Percentiles rank a stretch among this genome's conserved stretches.
phyloP scores from a whole-genome alignment of 2,113 vertebrate species.

The Erythrocercus mccallii region DNA sequence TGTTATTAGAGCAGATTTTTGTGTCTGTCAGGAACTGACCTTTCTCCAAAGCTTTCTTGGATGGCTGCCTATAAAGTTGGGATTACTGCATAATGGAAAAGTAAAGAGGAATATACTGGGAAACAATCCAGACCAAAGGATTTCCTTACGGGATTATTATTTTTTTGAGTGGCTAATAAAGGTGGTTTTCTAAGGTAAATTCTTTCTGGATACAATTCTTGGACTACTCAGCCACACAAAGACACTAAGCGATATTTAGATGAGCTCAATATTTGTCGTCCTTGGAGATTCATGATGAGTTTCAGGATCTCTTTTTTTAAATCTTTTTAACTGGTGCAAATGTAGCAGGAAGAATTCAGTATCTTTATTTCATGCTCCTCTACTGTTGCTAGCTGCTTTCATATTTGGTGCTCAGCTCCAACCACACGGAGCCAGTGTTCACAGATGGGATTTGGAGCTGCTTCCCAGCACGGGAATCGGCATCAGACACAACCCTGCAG shows the following conservation, averaged over 20 bases:
- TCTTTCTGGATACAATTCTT: not conserved
- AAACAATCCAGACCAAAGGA: conserved; percentile 47
- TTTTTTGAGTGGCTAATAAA: conserved; percentile 5
- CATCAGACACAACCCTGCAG: fast-evolving
- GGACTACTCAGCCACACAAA: not conserved
- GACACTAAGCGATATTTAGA: not conserved
- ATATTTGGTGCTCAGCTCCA: not conserved
- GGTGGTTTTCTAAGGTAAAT: conserved; percentile 10
- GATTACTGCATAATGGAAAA: conserved; percentile 54
- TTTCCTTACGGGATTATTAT: not conserved
- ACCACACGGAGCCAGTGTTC: fast-evolving
- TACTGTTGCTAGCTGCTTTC: fast-evolving
- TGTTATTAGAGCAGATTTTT: conserved; percentile 24
- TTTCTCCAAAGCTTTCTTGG: conserved; percentile 55
- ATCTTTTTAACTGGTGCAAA: not conserved
- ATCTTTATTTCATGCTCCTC: not conserved
- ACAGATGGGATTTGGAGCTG: not conserved
- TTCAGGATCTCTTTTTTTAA: not conserved
- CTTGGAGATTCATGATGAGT: not conserved
- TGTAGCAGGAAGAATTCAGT: not conserved
- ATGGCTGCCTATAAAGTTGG: conserved; percentile 34
- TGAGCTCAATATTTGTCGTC: not conserved
- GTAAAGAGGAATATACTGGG: conserved; percentile 31
- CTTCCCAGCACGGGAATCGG: not conserved
- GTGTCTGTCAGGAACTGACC: conserved; percentile 42